Conservation (phyloP, 64 coral and sea anemone species). For the Dendrophyllia cribrosa region DNA sequence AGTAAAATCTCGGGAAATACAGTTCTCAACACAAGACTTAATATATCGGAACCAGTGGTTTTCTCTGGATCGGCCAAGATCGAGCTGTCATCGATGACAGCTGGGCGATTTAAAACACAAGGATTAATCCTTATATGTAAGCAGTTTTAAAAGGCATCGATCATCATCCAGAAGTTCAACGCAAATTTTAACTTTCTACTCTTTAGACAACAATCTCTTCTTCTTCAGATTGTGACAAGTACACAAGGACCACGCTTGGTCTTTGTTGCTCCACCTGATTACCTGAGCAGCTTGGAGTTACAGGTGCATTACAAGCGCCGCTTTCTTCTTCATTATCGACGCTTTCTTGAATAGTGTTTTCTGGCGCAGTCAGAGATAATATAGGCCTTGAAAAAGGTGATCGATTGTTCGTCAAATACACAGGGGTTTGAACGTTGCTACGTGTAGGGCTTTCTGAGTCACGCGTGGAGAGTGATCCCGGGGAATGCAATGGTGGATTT, state of each 20-base stretch:
- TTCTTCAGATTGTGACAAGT: constrained; percentile 23
- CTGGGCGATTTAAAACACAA: no score
- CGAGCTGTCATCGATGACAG: no score
- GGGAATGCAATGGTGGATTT: background rate
- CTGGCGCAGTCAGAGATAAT: constrained; percentile 1
- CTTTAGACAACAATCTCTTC: constrained; percentile 38
- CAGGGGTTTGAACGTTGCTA: background rate
- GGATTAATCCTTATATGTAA: no score
- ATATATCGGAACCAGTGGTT: no score
- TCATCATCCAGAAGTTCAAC: no score
- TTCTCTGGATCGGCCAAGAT: no score
- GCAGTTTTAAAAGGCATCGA: no score
- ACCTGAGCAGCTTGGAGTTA: background rate
- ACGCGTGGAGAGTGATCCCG: background rate
- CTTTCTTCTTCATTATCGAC: constrained; percentile 27
- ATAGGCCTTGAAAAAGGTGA: background rate
- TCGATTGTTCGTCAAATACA: constrained; percentile 2
- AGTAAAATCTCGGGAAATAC: no score
- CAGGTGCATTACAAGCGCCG: background rate
- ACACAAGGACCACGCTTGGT: constrained; percentile 27
- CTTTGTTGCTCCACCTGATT: background rate
- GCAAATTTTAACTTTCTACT: no score
- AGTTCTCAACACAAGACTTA: no score
- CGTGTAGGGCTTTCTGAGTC: background rate
- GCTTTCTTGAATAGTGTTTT: constrained; percentile 39